phyloP scores from a whole-genome alignment of 1,140 invertebrate species.

The Dendroctonus valens region DNA sequence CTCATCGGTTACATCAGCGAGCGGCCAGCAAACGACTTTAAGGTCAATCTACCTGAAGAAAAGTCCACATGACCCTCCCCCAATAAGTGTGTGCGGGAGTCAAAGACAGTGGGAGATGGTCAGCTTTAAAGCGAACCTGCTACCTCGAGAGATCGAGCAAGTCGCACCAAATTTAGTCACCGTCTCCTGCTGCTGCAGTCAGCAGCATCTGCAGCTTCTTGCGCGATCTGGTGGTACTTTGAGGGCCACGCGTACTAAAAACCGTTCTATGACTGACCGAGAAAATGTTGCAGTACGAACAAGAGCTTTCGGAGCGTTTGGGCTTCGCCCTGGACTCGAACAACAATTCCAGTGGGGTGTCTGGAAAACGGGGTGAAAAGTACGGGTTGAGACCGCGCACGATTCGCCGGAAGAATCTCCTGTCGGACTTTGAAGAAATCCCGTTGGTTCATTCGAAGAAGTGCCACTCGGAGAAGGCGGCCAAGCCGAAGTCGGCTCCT shows the following conservation, averaged over 20 bases:
- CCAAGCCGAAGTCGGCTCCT: conserved; percentile 75
- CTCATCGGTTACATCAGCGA: conserved; percentile 13
- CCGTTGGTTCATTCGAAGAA: conserved; percentile 15
- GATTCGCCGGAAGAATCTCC: conserved; percentile 30
- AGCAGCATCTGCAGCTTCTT: conserved; percentile 12
- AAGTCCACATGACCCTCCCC: conserved; percentile 23
- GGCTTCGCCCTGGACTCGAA: conserved; percentile 41
- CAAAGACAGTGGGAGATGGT: conserved; percentile 25
- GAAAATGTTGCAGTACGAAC: conserved; percentile 42
- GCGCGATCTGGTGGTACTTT: background rate
- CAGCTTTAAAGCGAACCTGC: conserved; percentile 31
- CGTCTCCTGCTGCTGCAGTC: conserved; percentile 8
- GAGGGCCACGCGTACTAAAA: background rate
- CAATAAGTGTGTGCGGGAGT: conserved; percentile 28
- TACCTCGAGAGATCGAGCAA: conserved; percentile 24
- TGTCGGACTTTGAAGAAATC: conserved; percentile 34
- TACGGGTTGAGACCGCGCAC: conserved; percentile 47
- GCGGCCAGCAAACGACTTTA: conserved; percentile 1
- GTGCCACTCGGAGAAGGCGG: conserved; percentile 31
- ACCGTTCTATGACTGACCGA: background rate
- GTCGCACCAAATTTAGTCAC: conserved; percentile 1
- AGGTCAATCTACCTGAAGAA: conserved; percentile 17
- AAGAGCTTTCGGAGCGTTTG: conserved; percentile 44
- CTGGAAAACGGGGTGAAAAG: conserved; percentile 42
- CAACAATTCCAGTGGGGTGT: conserved; percentile 29